Percentiles rank a stretch among this genome's conserved stretches.
Evolutionary conservation across 2,888 invertebrate species (phyloP).

Genomic region (Melolontha melolontha): DNA sequence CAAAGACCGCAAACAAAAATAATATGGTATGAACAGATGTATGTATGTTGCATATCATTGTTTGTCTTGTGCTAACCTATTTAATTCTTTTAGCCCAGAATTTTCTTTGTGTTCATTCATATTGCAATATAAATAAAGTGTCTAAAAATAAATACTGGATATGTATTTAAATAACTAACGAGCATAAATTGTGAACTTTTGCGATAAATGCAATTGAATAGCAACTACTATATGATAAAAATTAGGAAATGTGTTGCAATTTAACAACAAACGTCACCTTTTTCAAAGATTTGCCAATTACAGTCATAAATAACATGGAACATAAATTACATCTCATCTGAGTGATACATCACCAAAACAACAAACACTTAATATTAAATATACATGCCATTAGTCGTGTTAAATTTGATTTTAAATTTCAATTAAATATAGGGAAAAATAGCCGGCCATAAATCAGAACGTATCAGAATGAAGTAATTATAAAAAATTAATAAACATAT

Average conservation of each 20-base stretch:
- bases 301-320: slow-evolving; percentile 11
- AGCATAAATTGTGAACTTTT: too few species aligned
- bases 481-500: slow-evolving; percentile 42
- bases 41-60: too few species aligned
- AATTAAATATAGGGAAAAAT: slow-evolving; percentile 41
- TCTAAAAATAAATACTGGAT: too few species aligned
- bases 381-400: slow-evolving; percentile 34
- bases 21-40: too few species aligned
- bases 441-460: slow-evolving; percentile 40
- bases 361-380: slow-evolving; percentile 27
- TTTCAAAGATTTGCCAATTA: slow-evolving; percentile 22
- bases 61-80: too few species aligned
- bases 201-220: too few species aligned
- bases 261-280: not conserved
- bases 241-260: not conserved
- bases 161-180: too few species aligned
- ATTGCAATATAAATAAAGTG: too few species aligned
- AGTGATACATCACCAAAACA: slow-evolving; percentile 19
- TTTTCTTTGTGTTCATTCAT: too few species aligned
- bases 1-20: too few species aligned
- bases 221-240: too few species aligned
- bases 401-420: slow-evolving; percentile 41
- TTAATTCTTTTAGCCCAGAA: too few species aligned
- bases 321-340: slow-evolving; percentile 18
- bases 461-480: slow-evolving; percentile 36